phyloP scores from a whole-genome alignment of 2,797 vertebrate genomes.

The Gouania willdenowi region DNA sequence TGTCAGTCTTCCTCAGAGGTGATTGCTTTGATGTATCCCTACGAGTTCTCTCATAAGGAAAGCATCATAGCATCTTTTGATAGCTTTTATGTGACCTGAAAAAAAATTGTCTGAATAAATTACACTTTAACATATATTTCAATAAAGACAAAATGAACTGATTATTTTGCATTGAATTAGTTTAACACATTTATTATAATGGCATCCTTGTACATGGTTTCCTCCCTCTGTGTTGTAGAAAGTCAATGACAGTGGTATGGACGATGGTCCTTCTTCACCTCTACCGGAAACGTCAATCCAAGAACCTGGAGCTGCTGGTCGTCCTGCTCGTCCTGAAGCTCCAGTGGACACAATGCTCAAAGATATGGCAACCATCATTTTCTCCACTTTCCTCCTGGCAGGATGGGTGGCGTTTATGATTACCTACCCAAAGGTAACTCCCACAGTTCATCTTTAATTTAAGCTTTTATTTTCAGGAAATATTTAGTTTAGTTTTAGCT shows the following conservation, averaged over 20 bases:
- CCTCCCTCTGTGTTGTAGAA: constrained; percentile 52
- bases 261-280: constrained; percentile 66
- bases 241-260: constrained; percentile 79
- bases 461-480: too few relatives aligned
- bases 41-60: too few relatives aligned
- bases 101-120: too few relatives aligned
- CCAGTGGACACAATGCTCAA: constrained; percentile 92
- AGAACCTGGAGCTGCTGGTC: constrained; percentile 64
- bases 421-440: constrained; percentile 88
- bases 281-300: constrained; percentile 73
- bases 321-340: constrained; percentile 72
- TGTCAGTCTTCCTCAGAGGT: too few relatives aligned
- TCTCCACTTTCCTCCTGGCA: constrained; percentile 92
- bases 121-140: too few relatives aligned
- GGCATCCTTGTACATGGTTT: neutral
- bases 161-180: too few relatives aligned
- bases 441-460: too few relatives aligned
- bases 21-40: too few relatives aligned
- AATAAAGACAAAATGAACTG: too few relatives aligned
- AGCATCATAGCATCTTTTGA: too few relatives aligned
- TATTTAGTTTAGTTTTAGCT: too few relatives aligned
- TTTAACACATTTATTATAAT: neutral
- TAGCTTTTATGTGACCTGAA: too few relatives aligned
- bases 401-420: constrained; percentile 97
- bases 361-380: constrained; percentile 95